Conservation (phyloP, 2,797 vertebrate species). For the Sphenodon punctatus region DNA sequence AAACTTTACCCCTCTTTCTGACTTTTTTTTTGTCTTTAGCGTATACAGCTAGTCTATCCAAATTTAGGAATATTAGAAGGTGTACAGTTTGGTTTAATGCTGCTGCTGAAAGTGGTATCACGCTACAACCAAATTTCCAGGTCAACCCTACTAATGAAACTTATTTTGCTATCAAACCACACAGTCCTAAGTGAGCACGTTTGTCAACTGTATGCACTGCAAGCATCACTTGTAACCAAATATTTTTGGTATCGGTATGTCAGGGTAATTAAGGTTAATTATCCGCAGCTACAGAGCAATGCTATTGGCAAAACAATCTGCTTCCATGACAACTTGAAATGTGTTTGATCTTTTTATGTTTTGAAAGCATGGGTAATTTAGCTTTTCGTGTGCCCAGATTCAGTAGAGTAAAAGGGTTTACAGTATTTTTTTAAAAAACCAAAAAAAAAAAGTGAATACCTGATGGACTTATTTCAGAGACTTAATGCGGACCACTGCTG, state of each 20-base stretch:
- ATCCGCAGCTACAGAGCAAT: slow-evolving; percentile 23
- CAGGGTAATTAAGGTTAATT: slow-evolving; percentile 55
- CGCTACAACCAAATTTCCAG: background rate
- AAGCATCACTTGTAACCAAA: slow-evolving; percentile 20
- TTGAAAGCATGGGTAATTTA: slow-evolving; percentile 47
- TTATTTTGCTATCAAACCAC: slow-evolving; percentile 11
- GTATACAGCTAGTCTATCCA: background rate
- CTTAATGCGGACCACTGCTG: background rate
- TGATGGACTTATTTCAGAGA: slow-evolving; percentile 17
- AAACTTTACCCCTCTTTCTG: background rate
- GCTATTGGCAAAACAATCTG: slow-evolving; percentile 25
- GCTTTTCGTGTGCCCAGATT: slow-evolving; percentile 30
- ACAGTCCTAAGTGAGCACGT: background rate
- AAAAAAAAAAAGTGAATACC: background rate
- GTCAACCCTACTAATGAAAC: background rate
- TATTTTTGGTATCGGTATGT: slow-evolving; percentile 1
- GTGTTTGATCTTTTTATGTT: slow-evolving; percentile 43
- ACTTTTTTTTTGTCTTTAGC: background rate
- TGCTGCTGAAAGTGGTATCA: background rate
- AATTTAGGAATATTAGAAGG: background rate
- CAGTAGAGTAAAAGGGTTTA: slow-evolving; percentile 40
- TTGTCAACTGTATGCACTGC: background rate
- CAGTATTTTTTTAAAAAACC: slow-evolving; percentile 31
- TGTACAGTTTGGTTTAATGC: background rate
- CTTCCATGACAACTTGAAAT: slow-evolving; percentile 37